Conservation (phyloP, 2,797 vertebrate species). For the Hephaestus fuliginosus region DNA sequence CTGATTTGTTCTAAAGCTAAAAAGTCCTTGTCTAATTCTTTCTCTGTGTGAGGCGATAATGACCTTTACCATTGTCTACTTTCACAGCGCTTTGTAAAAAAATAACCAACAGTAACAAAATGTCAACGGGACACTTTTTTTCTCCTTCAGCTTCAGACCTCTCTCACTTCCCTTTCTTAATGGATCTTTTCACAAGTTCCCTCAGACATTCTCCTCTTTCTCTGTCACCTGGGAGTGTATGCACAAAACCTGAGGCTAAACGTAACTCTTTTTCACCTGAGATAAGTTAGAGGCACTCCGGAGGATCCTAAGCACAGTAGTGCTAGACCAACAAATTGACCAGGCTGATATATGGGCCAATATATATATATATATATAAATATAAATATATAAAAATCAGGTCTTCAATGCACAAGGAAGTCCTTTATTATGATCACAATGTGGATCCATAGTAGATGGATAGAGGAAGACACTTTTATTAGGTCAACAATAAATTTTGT, state of each 20-base stretch:
- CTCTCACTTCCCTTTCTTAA: neutral
- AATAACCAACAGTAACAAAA: neutral
- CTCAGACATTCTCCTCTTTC: neutral
- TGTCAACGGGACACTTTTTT: neutral
- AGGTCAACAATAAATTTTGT: too few relatives aligned
- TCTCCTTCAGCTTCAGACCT: neutral
- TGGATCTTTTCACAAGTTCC: neutral
- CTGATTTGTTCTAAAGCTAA: neutral
- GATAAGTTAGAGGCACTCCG: neutral
- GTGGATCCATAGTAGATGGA: too few relatives aligned
- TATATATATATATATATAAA: too few relatives aligned
- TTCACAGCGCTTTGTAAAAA: neutral
- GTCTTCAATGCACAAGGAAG: too few relatives aligned
- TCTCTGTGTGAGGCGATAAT: neutral
- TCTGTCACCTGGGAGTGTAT: neutral
- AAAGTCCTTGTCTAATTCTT: neutral
- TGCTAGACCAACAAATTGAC: neutral
- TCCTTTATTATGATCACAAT: too few relatives aligned
- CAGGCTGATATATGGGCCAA: neutral
- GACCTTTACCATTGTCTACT: neutral
- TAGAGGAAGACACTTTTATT: too few relatives aligned
- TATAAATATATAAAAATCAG: too few relatives aligned
- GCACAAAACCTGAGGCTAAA: conserved; percentile 4
- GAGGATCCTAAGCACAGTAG: neutral
- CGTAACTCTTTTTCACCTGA: neutral